phyloP scores from a whole-genome alignment of 2,888 invertebrate species.

The Drosophila anomalata region DNA sequence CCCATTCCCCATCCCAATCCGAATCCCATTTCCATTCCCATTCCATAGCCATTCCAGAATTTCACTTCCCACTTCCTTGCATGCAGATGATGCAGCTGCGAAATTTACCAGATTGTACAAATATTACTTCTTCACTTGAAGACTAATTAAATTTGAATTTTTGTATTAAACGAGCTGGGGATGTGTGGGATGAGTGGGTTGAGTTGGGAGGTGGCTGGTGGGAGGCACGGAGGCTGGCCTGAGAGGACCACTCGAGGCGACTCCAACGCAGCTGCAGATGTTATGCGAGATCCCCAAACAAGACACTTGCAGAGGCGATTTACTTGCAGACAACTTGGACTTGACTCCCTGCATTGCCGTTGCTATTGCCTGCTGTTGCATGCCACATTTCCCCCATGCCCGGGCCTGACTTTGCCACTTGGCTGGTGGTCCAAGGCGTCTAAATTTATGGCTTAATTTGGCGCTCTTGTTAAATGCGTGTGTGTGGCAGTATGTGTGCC shows the following conservation, averaged over 20 bases:
- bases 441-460: constrained; percentile 77
- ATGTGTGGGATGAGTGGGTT: constrained; percentile 21
- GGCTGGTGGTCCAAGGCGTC: constrained; percentile 68
- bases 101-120: constrained; percentile 72
- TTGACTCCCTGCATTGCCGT: constrained; percentile 57
- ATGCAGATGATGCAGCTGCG: constrained; percentile 68
- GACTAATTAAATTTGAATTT: constrained; percentile 82
- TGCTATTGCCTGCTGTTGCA: constrained; percentile 23
- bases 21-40: constrained; percentile 18
- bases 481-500: constrained; percentile 15
- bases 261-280: constrained; percentile 43
- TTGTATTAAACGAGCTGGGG: constrained; percentile 41
- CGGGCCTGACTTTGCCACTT: constrained; percentile 43
- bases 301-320: constrained; percentile 61
- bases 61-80: constrained; percentile 57
- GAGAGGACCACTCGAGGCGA: constrained; percentile 17
- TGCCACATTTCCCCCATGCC: constrained; percentile 11
- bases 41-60: constrained; percentile 26
- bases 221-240: not conserved
- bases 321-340: constrained; percentile 46
- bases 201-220: not conserved
- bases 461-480: constrained; percentile 72
- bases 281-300: constrained; percentile 28
- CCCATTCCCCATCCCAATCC: constrained; percentile 13
- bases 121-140: constrained; percentile 80